These are phyloP conservation scores for Callospermophilus lateralis DNA, from an alignment of 2,113 vertebrate genomes.

Conservation along the genomic window DNA sequence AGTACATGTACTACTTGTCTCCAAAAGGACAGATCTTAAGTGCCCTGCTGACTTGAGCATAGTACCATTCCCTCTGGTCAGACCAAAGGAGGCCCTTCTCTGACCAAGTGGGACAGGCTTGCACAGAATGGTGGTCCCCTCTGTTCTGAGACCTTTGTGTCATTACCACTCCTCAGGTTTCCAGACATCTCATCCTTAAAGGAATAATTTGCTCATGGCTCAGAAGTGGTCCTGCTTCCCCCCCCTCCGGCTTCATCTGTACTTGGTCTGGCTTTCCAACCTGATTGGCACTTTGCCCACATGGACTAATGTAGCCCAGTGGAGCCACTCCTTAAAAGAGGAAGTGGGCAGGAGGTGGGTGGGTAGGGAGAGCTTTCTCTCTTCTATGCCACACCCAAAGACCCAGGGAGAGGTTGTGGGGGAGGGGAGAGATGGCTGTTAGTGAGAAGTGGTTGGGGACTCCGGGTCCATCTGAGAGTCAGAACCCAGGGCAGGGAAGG, in stretches of 20 bases:
- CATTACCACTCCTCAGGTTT: neutral
- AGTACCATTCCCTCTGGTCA: neutral
- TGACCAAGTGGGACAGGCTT: neutral
- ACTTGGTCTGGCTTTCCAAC: neutral
- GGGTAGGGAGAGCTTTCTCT: neutral
- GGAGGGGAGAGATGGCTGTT: neutral
- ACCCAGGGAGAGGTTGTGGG: neutral
- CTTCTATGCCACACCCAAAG: neutral
- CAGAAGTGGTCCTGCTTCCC: neutral
- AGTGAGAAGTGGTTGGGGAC: neutral
- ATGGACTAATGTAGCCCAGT: neutral
- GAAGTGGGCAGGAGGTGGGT: neutral
- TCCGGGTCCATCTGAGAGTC: neutral
- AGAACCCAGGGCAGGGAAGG: neutral
- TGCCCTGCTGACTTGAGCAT: neutral
- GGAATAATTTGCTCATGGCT: neutral
- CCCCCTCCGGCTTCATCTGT: neutral
- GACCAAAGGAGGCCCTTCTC: fast-evolving
- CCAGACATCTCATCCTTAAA: neutral
- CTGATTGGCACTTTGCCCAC: conserved; percentile 25
- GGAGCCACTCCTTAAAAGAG: conserved; percentile 60
- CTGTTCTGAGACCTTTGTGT: neutral
- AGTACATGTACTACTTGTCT: neutral
- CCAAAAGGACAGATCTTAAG: neutral
- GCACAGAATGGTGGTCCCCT: neutral